These are phyloP conservation scores for Corydoras maculifer DNA, from an alignment of 2,113 vertebrate genomes.

Conservation along the genomic window DNA sequence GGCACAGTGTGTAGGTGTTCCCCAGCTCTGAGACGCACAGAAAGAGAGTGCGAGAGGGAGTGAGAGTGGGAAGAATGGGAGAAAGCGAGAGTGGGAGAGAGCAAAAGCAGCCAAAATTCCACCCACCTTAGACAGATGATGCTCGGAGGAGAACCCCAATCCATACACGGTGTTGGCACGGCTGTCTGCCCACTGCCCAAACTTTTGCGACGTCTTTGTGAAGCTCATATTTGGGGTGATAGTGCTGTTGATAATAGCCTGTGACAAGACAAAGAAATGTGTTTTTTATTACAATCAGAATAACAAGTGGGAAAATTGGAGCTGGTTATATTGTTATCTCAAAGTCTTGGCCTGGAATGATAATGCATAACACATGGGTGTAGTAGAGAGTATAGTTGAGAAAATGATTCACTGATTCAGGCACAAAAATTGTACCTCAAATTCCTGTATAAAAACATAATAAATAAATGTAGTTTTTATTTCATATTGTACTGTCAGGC, in stretches of 20 bases:
- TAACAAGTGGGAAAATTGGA: no score
- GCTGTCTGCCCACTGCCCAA: slow-evolving; percentile 79
- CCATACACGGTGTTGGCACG: slow-evolving; percentile 52
- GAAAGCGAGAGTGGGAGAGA: slow-evolving; percentile 14
- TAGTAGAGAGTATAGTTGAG: no score
- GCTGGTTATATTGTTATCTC: no score
- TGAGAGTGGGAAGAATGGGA: not conserved
- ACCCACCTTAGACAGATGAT: slow-evolving; percentile 90
- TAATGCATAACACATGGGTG: no score
- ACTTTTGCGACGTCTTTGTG: slow-evolving; percentile 99
- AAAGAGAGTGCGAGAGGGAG: not conserved
- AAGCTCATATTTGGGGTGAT: slow-evolving; percentile 99
- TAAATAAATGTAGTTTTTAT: no score
- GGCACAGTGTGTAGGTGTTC: slow-evolving; percentile 43
- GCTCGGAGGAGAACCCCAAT: slow-evolving; percentile 96
- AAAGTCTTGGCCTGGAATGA: no score
- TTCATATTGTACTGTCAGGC: no score
- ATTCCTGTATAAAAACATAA: no score
- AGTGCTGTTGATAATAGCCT: slow-evolving; percentile 99
- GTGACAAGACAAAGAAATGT: slow-evolving; percentile 33
- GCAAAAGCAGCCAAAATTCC: slow-evolving; percentile 26
- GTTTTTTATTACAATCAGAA: not conserved
- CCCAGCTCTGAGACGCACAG: slow-evolving; percentile 37
- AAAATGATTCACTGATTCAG: no score
- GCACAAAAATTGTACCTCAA: no score